Evolutionary conservation across 2,113 vertebrate species (phyloP).

Genomic region (Raja brachyura): DNA sequence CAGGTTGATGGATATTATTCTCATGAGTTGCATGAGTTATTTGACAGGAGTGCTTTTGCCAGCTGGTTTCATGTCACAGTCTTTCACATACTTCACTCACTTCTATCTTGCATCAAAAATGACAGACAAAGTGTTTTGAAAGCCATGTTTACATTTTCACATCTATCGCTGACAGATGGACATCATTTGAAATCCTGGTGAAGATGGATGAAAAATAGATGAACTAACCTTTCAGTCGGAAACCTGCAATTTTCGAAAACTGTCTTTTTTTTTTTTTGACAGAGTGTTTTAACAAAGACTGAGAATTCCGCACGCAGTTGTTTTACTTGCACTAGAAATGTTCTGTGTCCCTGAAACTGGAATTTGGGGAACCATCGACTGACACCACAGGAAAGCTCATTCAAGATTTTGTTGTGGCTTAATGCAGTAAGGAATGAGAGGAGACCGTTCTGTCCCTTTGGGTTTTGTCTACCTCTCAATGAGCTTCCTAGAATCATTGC

Average conservation of each 20-base stretch:
- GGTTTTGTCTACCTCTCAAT: too few relatives aligned
- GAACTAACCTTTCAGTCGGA: background rate
- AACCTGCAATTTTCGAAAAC: background rate
- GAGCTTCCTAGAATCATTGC: too few relatives aligned
- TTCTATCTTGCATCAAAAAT: background rate
- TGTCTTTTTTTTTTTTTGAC: background rate
- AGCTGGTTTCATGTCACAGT: slow-evolving; percentile 36
- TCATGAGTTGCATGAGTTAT: slow-evolving; percentile 31
- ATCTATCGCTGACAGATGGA: slow-evolving; percentile 13
- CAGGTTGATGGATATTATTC: slow-evolving; percentile 27
- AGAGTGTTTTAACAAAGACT: background rate
- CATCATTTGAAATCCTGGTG: slow-evolving; percentile 3
- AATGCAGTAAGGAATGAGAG: too few relatives aligned
- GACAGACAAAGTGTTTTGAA: slow-evolving; percentile 12
- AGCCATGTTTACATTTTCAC: slow-evolving; percentile 30
- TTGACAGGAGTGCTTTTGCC: slow-evolving; percentile 37
- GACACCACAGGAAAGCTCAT: background rate
- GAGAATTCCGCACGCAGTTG: background rate
- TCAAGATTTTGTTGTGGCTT: too few relatives aligned
- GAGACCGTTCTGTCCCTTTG: too few relatives aligned
- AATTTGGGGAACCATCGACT: background rate
- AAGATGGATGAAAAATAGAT: background rate
- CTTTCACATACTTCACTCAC: slow-evolving; percentile 10
- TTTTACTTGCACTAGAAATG: too few relatives aligned
- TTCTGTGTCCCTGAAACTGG: background rate